Evolutionary conservation across 2,888 invertebrate species (phyloP).

Genomic region (Stegana nigrithorax): DNA sequence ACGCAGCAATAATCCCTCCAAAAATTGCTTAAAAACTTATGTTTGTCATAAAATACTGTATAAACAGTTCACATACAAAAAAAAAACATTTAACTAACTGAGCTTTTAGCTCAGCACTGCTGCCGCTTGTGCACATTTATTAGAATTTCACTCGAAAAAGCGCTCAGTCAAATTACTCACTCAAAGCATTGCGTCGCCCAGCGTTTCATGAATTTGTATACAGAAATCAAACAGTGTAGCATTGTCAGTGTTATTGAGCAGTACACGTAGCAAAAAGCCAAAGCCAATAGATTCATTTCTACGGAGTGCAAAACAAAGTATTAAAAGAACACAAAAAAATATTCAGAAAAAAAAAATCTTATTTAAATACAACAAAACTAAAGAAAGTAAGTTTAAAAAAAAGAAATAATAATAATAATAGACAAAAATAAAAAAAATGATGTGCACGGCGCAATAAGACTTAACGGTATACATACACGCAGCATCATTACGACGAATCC

Average conservation of each 20-base stretch:
- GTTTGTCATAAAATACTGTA: too few species aligned
- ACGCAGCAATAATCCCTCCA: too few species aligned
- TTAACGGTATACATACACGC: slow-evolving; percentile 22
- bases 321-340: slow-evolving; percentile 8
- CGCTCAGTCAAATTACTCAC: neutral
- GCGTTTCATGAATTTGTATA: neutral
- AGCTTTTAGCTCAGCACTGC: too few species aligned
- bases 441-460: neutral
- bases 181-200: slow-evolving; percentile 1
- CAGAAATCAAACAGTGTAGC: slow-evolving; percentile 51
- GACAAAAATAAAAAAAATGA: neutral
- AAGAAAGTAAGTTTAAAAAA: neutral
- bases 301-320: slow-evolving; percentile 11
- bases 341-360: slow-evolving; percentile 17
- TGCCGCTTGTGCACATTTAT: neutral
- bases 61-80: too few species aligned
- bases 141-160: slow-evolving; percentile 24
- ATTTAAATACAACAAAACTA: neutral
- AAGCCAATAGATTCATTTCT: too few species aligned
- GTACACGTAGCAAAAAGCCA: too few species aligned
- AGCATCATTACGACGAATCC: neutral
- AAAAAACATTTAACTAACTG: too few species aligned
- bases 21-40: too few species aligned
- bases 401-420: neutral
- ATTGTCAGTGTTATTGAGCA: slow-evolving; percentile 51